phyloP scores from a whole-genome alignment of 2,888 invertebrate species.

The Tipula confusa region DNA sequence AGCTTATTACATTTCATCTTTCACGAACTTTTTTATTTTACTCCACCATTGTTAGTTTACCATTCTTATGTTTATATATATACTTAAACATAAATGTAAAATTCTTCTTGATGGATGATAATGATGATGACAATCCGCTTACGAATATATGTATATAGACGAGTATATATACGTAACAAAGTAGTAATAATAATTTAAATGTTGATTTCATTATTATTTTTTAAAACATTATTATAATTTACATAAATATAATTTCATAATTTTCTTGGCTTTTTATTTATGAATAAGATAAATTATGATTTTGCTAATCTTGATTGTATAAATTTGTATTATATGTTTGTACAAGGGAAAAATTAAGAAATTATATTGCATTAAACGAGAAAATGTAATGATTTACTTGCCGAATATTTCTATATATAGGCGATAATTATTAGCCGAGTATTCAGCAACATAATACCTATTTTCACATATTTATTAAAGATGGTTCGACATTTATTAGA shows the following conservation, averaged over 20 bases:
- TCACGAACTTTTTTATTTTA: background rate
- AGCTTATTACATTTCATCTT: background rate
- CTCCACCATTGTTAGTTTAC: background rate
- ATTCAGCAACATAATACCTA: too few relatives aligned
- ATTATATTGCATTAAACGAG: background rate
- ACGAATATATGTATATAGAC: background rate
- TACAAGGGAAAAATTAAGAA: constrained; percentile 3
- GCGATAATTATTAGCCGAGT: too few relatives aligned
- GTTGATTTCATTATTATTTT: constrained; percentile 20
- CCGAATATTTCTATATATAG: background rate
- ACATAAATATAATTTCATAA: constrained; percentile 20
- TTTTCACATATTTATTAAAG: too few relatives aligned
- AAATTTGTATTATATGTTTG: background rate
- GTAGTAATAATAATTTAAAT: constrained; percentile 25
- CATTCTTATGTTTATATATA: background rate
- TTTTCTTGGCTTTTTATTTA: constrained; percentile 12
- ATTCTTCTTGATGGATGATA: constrained; percentile 16
- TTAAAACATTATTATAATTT: constrained; percentile 5
- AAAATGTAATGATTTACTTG: background rate
- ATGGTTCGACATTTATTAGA: too few relatives aligned
- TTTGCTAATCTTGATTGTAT: constrained; percentile 20
- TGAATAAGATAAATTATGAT: background rate
- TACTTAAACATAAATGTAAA: background rate
- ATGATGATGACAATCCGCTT: constrained; percentile 25
- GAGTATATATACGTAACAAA: constrained; percentile 25